phyloP scores from a whole-genome alignment of 1,140 invertebrate genomes.

The Danaus melanippus region DNA sequence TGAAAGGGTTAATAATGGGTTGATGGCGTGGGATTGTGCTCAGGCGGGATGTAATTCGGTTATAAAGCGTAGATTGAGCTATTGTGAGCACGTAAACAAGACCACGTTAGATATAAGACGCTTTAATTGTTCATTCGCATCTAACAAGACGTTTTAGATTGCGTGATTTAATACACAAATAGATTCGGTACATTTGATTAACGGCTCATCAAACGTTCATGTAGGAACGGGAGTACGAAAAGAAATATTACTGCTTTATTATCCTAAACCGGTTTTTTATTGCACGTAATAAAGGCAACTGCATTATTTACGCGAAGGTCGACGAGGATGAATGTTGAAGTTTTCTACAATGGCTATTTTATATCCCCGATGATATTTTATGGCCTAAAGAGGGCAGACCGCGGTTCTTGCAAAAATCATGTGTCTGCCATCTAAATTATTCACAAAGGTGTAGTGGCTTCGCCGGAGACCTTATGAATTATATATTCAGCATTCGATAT shows the following conservation, averaged over 20 bases:
- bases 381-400: slow-evolving; percentile 40
- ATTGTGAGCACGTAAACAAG: slow-evolving; percentile 48
- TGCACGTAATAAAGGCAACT: slow-evolving; percentile 10
- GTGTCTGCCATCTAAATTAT: slow-evolving; percentile 57
- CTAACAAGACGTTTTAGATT: too few relatives aligned
- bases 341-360: slow-evolving; percentile 29
- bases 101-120: slow-evolving; percentile 9
- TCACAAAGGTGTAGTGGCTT: slow-evolving; percentile 59
- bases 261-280: slow-evolving; percentile 9
- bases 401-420: slow-evolving; percentile 56
- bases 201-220: too few relatives aligned
- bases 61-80: slow-evolving; percentile 61
- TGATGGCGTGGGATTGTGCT: slow-evolving; percentile 50
- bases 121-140: slow-evolving; percentile 10
- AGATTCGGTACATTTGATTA: too few relatives aligned
- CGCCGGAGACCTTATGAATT: slow-evolving; percentile 51
- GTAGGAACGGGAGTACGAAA: too few relatives aligned
- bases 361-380: slow-evolving; percentile 41
- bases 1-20: slow-evolving; percentile 64
- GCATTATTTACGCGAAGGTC: slow-evolving; percentile 16
- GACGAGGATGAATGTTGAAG: slow-evolving; percentile 9
- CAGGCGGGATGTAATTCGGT: slow-evolving; percentile 44
- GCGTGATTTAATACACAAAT: too few relatives aligned
- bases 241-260: slow-evolving; percentile 4
- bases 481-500: slow-evolving; percentile 60